These are phyloP conservation scores for Chelon auratus DNA, from an alignment of 2,797 vertebrate species.

Conservation along the genomic window DNA sequence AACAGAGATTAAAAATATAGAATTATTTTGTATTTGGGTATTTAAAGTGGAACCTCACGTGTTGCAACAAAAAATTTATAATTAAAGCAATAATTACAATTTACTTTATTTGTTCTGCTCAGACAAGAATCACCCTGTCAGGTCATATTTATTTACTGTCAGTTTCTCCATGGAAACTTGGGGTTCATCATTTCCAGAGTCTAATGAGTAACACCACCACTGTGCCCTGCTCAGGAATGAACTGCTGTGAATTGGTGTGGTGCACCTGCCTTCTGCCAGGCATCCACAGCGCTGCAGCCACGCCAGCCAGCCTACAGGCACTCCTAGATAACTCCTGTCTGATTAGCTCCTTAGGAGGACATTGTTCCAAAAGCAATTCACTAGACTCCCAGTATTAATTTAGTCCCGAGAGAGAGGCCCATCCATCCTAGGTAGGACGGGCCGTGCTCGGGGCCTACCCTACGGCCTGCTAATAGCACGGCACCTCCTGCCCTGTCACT, in stretches of 20 bases:
- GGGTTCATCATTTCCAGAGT: conserved; percentile 40
- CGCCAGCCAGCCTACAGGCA: conserved; percentile 75
- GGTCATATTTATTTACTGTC: not conserved
- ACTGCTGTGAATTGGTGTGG: conserved; percentile 54
- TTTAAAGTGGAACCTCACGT: not conserved
- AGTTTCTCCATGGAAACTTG: conserved; percentile 26
- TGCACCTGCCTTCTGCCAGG: conserved; percentile 77
- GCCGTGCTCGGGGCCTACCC: conserved; percentile 73
- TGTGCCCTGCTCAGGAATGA: conserved; percentile 55
- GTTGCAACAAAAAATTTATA: not conserved
- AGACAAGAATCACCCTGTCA: not conserved
- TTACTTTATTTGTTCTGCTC: not conserved
- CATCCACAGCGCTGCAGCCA: conserved; percentile 64
- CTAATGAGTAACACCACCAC: conserved; percentile 45
- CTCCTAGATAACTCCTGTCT: conserved; percentile 82
- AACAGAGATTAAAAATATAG: not conserved
- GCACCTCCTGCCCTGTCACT: conserved; percentile 81
- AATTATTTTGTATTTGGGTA: not conserved
- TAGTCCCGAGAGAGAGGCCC: conserved; percentile 81
- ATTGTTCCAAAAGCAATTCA: conserved; percentile 86
- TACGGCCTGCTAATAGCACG: conserved; percentile 81
- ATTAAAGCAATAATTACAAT: not conserved
- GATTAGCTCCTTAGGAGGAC: conserved; percentile 85
- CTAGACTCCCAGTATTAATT: conserved; percentile 86
- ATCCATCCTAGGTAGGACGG: conserved; percentile 81